Base-by-base conservation (phyloP, 2,113 vertebrate species). In the Alouatta palliata region DNA sequence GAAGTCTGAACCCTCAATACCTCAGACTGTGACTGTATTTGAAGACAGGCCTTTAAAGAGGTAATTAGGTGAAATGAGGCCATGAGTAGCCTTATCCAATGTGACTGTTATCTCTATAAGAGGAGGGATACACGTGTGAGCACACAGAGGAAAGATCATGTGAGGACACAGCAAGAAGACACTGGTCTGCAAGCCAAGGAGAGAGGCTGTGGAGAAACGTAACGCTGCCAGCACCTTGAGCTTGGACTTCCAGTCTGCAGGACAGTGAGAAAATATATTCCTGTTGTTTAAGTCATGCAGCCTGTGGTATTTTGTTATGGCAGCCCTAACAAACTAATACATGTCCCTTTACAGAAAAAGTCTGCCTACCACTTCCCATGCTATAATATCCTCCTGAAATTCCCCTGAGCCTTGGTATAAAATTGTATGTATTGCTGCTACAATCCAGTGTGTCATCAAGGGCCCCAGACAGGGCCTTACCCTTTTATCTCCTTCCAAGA, bases 161-260 rank as follows among this genome's bases (percentile, higher is more conserved):
- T 6, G 32, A 58, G 61, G 40, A 40, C 27, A 6, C 43, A 5
- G 52, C 0, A 4, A 58, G 58, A 6, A 16, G 12, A 21, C 0
- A 13, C 11, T 43, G 56, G 0, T 56, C 77, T 49, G 6, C 21
- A 21, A 80, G 32, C 27, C 47, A 10, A 54, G 37, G 32, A 35
- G 8, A n/a, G 11, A 14, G 7, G 17, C 21, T 64, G 88, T 56
- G 14, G 8, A 8, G 58, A 43, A 79, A 27, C 1, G 23, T n/a
- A 80, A 17, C 6, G 0, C 1, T 0, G 45, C 6, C 12, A 19
- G 8, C 32, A 19, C 70, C 14, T 20, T 56, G 40, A 40, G 5
- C 68, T 61, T 56, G 56, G 32, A 83, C 12, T 79, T 37, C 45
- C 61, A 64, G 40, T 17, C 30, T 77, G 68, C 77, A 87, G 45